Evolutionary conservation across 2,888 invertebrate genomes (phyloP).

Genomic region (Chloroclystis v-ata): DNA sequence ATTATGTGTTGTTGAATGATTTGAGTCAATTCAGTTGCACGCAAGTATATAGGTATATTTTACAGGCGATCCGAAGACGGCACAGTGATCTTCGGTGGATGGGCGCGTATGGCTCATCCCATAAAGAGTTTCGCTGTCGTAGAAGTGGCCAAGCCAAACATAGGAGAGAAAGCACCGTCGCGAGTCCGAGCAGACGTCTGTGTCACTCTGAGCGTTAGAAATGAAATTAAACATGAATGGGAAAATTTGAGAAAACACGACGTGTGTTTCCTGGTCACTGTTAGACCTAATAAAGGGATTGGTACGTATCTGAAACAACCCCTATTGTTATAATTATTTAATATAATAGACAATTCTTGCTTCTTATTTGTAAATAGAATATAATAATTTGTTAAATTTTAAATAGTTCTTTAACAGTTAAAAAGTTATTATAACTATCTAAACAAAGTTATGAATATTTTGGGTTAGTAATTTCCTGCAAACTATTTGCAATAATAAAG

Average conservation of each 20-base stretch:
- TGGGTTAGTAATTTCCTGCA: too few relatives aligned
- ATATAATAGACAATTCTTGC: too few relatives aligned
- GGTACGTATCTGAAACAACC: conserved; percentile 74
- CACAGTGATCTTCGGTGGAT: conserved; percentile 94
- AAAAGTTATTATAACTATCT: too few relatives aligned
- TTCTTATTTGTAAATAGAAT: too few relatives aligned
- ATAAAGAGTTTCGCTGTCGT: conserved; percentile 95
- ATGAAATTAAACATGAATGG: conserved; percentile 97
- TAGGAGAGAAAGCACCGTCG: conserved; percentile 96
- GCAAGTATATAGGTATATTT: too few relatives aligned
- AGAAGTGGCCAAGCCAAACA: conserved; percentile 94
- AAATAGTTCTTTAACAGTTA: too few relatives aligned
- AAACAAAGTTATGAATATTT: too few relatives aligned
- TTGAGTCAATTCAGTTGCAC: too few relatives aligned
- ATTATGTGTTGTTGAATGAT: too few relatives aligned
- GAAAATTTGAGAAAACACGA: conserved; percentile 97
- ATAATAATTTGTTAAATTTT: too few relatives aligned
- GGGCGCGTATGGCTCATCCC: conserved; percentile 99
- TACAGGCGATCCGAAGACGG: conserved; percentile 92
- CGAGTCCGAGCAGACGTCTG: conserved; percentile 96
- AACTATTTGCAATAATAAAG: too few relatives aligned
- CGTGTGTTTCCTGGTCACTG: conserved; percentile 96
- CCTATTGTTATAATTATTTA: too few relatives aligned
- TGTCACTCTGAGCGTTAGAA: conserved; percentile 92
- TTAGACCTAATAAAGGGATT: conserved; percentile 89